A percentile compares a stretch with the other conserved stretches of the same genome.
Evolutionary conservation across 1,140 invertebrate species (phyloP).

Genomic region (Drosophila pectinifera): DNA sequence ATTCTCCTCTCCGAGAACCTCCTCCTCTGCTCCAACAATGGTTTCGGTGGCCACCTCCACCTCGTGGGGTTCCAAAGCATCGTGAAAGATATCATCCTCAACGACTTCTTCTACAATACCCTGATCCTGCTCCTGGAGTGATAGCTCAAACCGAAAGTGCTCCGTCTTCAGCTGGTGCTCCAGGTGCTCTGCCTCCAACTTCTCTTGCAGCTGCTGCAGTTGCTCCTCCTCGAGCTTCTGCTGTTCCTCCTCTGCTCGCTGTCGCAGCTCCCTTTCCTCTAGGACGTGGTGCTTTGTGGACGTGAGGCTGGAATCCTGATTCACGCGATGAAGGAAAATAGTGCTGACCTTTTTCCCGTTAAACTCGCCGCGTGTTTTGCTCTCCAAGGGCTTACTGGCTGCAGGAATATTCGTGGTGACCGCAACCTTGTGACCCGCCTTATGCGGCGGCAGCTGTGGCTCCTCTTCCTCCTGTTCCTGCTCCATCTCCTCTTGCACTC

Average conservation of each 20-base stretch:
- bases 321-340: conserved; percentile 64
- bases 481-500: conserved; percentile 4
- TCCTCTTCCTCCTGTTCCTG: conserved; percentile 1
- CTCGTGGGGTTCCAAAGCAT: conserved; percentile 48
- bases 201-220: conserved; percentile 12
- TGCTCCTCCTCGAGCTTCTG: conserved; percentile 11
- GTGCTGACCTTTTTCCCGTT: conserved; percentile 74
- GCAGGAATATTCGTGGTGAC: conserved; percentile 11
- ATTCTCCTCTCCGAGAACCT: conserved; percentile 23
- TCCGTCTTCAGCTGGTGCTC: conserved; percentile 2
- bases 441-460: not conserved
- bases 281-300: conserved; percentile 20
- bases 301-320: conserved; percentile 58
- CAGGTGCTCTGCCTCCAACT: conserved; percentile 14
- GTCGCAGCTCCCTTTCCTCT: conserved; percentile 17
- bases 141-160: conserved; percentile 2
- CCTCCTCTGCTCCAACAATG: conserved; percentile 53
- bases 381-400: conserved; percentile 22
- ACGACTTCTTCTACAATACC: conserved; percentile 12
- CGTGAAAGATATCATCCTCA: conserved; percentile 43
- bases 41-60: conserved; percentile 58
- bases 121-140: conserved; percentile 6
- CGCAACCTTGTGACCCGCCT: conserved; percentile 13
- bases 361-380: conserved; percentile 51
- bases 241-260: conserved; percentile 15